phyloP scores from a whole-genome alignment of 2,888 invertebrate genomes.

The Caenorhabditis doughertyi region DNA sequence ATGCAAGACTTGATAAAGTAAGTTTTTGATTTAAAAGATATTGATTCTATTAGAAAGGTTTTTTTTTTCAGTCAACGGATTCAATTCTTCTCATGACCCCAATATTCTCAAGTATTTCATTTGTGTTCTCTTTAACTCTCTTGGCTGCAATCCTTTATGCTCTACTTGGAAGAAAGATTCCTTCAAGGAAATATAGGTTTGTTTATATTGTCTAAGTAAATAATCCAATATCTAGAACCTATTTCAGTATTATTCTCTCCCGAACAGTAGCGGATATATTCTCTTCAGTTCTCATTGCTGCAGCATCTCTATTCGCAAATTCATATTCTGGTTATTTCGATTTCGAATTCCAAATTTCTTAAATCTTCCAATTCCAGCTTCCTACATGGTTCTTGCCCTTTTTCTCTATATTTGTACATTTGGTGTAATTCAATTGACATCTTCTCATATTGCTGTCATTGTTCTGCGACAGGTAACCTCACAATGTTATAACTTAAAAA shows the following conservation, averaged over 20 bases:
- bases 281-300: constrained; percentile 66
- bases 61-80: constrained; percentile 56
- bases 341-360: background rate
- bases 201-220: too few relatives aligned
- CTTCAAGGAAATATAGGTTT: constrained; percentile 73
- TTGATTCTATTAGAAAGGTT: background rate
- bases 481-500: background rate
- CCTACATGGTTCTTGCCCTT: constrained; percentile 73
- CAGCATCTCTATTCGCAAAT: constrained; percentile 69
- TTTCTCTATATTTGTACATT: constrained; percentile 77
- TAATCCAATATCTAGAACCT: too few relatives aligned
- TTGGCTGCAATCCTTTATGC: constrained; percentile 67
- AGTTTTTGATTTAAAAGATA: background rate
- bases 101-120: constrained; percentile 66
- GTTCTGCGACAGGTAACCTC: constrained; percentile 72
- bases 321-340: constrained; percentile 43
- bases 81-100: constrained; percentile 67
- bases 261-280: constrained; percentile 70
- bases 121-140: constrained; percentile 61
- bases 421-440: constrained; percentile 71
- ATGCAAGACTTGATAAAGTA: constrained; percentile 55
- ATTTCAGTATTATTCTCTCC: constrained; percentile 69
- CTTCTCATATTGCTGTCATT: constrained; percentile 72
- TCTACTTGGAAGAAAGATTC: constrained; percentile 67
- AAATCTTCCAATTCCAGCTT: constrained; percentile 59